These are phyloP conservation scores for Entelurus aequoreus DNA, from an alignment of 2,113 vertebrate genomes.

Conservation along the genomic window DNA sequence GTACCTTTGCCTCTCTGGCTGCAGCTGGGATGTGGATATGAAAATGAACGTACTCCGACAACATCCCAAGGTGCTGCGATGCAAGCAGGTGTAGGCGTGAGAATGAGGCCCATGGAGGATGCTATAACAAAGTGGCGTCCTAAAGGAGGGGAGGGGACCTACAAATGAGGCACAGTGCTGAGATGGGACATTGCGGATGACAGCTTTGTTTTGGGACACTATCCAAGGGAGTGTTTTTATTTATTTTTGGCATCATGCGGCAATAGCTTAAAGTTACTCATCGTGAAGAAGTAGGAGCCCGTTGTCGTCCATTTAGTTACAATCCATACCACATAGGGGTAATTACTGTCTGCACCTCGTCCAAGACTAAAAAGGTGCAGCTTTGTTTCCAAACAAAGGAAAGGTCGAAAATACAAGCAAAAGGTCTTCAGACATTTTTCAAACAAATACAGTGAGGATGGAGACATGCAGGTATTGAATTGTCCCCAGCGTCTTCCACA, in stretches of 20 bases:
- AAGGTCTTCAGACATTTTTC: too few species aligned
- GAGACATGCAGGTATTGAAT: conserved; percentile 40
- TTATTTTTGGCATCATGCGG: conserved; percentile 31
- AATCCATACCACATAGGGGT: too few species aligned
- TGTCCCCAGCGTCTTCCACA: conserved; percentile 41
- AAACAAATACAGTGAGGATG: conserved; percentile 27
- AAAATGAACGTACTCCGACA: conserved; percentile 38
- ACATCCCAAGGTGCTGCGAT: conserved; percentile 38
- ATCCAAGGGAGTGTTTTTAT: conserved; percentile 17
- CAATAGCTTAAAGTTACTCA: conserved; percentile 4
- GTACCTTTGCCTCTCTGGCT: conserved; percentile 36
- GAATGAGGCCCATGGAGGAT: conserved; percentile 34
- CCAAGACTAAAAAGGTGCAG: too few species aligned
- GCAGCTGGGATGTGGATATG: conserved; percentile 45
- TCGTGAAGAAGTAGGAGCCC: too few species aligned
- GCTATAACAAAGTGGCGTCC: conserved; percentile 55
- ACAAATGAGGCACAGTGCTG: conserved; percentile 54
- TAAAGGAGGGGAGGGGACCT: conserved; percentile 26
- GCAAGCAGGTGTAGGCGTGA: conserved; percentile 44
- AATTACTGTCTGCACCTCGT: too few species aligned
- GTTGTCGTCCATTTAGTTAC: too few species aligned
- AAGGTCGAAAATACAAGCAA: too few species aligned
- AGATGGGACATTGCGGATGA: conserved; percentile 15
- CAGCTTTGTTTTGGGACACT: conserved; percentile 38
- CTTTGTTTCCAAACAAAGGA: too few species aligned